These are phyloP conservation scores for Trichonephila clavata DNA, from an alignment of 1,140 invertebrate genomes.

Conservation along the genomic window DNA sequence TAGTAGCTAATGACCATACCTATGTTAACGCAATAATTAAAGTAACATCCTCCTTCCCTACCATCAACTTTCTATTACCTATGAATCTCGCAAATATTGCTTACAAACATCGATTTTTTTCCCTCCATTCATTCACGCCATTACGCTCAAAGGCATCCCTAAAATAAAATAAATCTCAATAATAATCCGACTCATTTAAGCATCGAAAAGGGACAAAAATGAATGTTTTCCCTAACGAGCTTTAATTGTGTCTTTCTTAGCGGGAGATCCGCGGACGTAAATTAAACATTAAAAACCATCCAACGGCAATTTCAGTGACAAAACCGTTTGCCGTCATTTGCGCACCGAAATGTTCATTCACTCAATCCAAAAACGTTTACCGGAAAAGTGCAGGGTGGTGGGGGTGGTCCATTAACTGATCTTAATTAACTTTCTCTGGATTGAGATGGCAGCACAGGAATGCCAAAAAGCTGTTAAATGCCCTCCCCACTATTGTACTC, in stretches of 20 bases:
- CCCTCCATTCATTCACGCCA: background rate
- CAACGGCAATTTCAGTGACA: conserved; percentile 17
- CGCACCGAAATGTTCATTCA: background rate
- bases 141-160: background rate
- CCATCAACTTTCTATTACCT: background rate
- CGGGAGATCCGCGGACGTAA: background rate
- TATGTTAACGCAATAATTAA: background rate
- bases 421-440: conserved; percentile 65
- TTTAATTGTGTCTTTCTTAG: background rate
- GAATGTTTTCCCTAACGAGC: background rate
- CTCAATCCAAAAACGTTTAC: conserved; percentile 72
- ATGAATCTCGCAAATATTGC: background rate
- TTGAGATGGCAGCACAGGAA: conserved; percentile 8
- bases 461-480: conserved; percentile 61
- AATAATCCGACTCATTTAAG: conserved; percentile 8
- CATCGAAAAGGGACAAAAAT: conserved; percentile 12
- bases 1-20: background rate
- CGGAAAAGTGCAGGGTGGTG: background rate
- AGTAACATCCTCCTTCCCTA: background rate
- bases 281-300: conserved; percentile 34
- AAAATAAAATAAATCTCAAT: conserved; percentile 23
- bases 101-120: background rate
- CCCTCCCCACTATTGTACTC: conserved; percentile 56
- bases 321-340: conserved; percentile 25
- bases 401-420: conserved; percentile 66